phyloP scores from a whole-genome alignment of 2,113 vertebrate genomes.

The Camelus dromedarius region DNA sequence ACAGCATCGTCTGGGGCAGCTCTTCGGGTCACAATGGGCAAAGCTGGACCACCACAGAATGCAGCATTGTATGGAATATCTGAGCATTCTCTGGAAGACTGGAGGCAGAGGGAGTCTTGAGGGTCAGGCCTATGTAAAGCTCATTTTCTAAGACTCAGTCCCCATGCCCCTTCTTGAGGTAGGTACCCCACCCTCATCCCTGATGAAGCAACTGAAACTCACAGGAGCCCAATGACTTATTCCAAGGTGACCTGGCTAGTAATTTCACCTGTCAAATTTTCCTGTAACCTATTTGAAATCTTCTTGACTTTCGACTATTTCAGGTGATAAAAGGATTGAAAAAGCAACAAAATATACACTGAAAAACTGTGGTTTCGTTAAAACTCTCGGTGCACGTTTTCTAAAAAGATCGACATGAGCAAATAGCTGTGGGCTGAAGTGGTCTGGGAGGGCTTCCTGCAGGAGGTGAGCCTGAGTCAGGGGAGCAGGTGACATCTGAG shows the following conservation, averaged over 20 bases:
- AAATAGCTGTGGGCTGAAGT: background rate
- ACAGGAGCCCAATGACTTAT: background rate
- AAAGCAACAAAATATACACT: background rate
- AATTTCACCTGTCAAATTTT: background rate
- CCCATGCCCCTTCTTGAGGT: background rate
- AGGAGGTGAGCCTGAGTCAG: background rate
- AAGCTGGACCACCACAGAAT: background rate
- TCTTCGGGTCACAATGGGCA: slow-evolving; percentile 47
- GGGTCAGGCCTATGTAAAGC: background rate
- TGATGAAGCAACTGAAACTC: background rate
- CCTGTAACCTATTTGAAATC: background rate
- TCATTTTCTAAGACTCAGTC: background rate
- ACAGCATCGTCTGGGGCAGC: background rate
- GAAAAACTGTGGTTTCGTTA: background rate
- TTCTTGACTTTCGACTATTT: background rate
- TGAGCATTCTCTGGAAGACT: background rate
- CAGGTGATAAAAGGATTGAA: background rate
- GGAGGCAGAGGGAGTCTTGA: background rate
- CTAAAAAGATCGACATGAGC: background rate
- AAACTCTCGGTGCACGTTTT: background rate
- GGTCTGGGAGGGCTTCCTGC: background rate
- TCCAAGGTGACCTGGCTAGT: background rate
- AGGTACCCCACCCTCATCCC: background rate
- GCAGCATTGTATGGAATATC: background rate
- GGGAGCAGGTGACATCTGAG: background rate